These are phyloP conservation scores for Danionella dracula DNA, from an alignment of 2,797 vertebrate species.

Conservation along the genomic window DNA sequence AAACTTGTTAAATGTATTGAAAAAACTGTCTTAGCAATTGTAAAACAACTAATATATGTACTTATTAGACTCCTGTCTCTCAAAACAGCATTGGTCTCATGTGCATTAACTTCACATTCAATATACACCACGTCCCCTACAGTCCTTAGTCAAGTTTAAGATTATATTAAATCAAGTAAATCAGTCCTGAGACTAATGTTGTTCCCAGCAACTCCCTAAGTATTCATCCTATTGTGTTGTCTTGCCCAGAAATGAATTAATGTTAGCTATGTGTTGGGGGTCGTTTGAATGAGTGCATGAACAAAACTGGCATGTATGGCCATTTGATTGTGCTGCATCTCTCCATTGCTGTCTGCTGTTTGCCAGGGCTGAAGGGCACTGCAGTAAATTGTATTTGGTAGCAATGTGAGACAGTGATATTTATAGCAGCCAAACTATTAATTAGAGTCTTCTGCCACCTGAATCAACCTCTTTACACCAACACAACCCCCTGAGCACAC, in stretches of 20 bases:
- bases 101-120: constrained; percentile 19
- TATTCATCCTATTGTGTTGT: not conserved
- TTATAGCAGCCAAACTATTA: constrained; percentile 33
- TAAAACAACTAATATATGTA: not conserved
- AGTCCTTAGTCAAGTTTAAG: not conserved
- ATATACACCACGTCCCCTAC: not conserved
- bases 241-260: not conserved
- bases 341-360: constrained; percentile 21
- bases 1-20: too few relatives aligned
- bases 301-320: not conserved
- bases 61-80: constrained; percentile 2
- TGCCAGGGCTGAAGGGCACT: constrained; percentile 23
- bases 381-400: constrained; percentile 30
- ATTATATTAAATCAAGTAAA: not conserved
- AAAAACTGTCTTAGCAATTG: too few relatives aligned
- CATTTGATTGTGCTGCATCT: constrained; percentile 16
- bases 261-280: not conserved
- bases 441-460: constrained; percentile 26
- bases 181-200: not conserved
- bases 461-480: constrained; percentile 10
- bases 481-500: not conserved
- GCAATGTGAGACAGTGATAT: constrained; percentile 12
- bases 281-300: not conserved
- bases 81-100: constrained; percentile 1
- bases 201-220: not conserved